These are phyloP conservation scores for Drosophila bipectinata DNA, from an alignment of 1,140 invertebrate genomes.

Conservation along the genomic window DNA sequence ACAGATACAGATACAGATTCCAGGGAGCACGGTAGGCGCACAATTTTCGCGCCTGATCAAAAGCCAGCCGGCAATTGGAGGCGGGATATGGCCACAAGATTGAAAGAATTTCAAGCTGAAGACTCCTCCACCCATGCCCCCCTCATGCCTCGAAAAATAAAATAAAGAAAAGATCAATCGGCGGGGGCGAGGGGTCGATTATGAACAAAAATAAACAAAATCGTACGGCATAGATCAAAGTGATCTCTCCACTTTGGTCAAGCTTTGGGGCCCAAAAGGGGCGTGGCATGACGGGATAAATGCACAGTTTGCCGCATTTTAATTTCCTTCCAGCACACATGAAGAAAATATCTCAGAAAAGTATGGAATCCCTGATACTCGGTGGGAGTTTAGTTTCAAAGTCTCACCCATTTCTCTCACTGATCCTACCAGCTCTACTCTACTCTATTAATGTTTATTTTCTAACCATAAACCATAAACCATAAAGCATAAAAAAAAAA, in stretches of 20 bases:
- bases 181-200: slow-evolving; percentile 54
- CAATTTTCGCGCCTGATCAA: slow-evolving; percentile 80
- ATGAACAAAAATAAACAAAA: slow-evolving; percentile 83
- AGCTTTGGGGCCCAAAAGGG: slow-evolving; percentile 39
- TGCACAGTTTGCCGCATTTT: slow-evolving; percentile 80
- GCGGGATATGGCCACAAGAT: slow-evolving; percentile 9
- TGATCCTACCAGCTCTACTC: neutral
- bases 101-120: neutral
- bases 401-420: neutral
- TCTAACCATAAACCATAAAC: slow-evolving; percentile 32
- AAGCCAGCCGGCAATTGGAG: slow-evolving; percentile 53
- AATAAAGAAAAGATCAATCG: slow-evolving; percentile 35
- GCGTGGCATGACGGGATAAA: slow-evolving; percentile 71
- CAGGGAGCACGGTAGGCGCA: slow-evolving; percentile 45
- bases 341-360: neutral
- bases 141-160: neutral
- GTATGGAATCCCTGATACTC: no score
- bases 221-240: slow-evolving; percentile 75
- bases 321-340: slow-evolving; percentile 51
- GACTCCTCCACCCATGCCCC: neutral
- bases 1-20: slow-evolving; percentile 14
- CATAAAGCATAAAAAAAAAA: slow-evolving; percentile 20
- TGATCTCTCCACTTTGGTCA: slow-evolving; percentile 48
- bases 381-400: neutral
- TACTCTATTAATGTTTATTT: slow-evolving; percentile 44